Evolutionary conservation across 2,888 invertebrate species (phyloP), one percentile per base, ranked within the genome.

Genomic region (Dascillus cervinus): DNA sequence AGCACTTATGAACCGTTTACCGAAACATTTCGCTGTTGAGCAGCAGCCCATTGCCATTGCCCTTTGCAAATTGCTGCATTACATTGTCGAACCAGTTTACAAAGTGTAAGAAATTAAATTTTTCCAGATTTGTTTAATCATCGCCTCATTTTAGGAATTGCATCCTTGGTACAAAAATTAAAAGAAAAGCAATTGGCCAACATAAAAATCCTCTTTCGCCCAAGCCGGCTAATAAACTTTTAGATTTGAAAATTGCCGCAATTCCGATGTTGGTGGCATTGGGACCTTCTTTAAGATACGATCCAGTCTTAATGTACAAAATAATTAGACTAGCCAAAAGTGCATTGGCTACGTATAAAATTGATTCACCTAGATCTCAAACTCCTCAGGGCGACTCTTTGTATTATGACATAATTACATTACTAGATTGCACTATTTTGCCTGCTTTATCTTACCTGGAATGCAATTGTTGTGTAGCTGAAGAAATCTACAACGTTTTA

Each of bases 401-500:
- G 22, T 86, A 90, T 58, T 80, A 82, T 53, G 89, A 91, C 43
- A 80, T 92, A 22, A 65, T 94, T 32, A 86, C 85, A 3, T 72
- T 94, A 25, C 66, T 95, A 34, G 96, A 97, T 58, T 79, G 87
- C 23, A 82, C 87, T 1, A 74, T 99, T 39, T 65, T 99, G 39
- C 97, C 98, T 0, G 79, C 92, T 1, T 69, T 98, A 11, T 88
- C 92, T 0, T 79, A 92, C 49, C 76, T 95, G 71, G 90, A 92
- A 45, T 86, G 87, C 50, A 97, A 97, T 65, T 95, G 94, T 59
- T 90, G 92, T 48, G 80, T 97, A 63, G 87, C 95, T 3, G 96
- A 98, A 63, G 95, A 97, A 64, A 76, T 98, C 39, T 98, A 97
- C 86, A 81, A 80, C 25, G 75, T 97, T 26, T 65, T 94, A 10